Evolutionary conservation across 2,888 invertebrate species (phyloP), one percentile per base, ranked within the genome.

Genomic region (Dryobotodes eremita): DNA sequence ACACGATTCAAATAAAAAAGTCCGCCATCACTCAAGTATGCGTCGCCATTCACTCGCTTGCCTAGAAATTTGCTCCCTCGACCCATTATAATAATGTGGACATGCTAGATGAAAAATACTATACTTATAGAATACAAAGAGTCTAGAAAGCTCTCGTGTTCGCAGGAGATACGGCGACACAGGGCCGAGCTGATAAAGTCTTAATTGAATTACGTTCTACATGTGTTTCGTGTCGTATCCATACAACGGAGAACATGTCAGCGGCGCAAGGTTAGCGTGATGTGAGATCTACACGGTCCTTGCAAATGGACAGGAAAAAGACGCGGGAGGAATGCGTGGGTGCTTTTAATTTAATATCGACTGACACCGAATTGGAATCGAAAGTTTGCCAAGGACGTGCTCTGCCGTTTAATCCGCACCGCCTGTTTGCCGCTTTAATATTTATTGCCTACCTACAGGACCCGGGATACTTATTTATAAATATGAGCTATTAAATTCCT

Each of bases 1-100:
- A 95, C 97, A 97, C 97, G 97, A 96, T 96, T 97, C 96, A 96
- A 97, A 97, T 97, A 97, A 96, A 96, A 96, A 96, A 97, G 96
- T 95, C 95, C 95, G 93, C 95, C 94, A 95, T 96, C 96, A 96
- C 96, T 96, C 96, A 96, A 97, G 96, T 96, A 97, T 96, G 96
- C 97, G 95, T 93, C 95, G 95, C 95, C 94, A 95, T 96, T 95
- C 95, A 95, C 94, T 94, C 93, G 95, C 94, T 93, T 94, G 95
- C 94, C 95, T 94, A 94, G 95, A 95, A 95, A 96, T 96, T 95
- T 94, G 91, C 92, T 93, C 93, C 81, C 89, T 89, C 91, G 88
- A 90, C 88, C 92, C 92, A 90, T 87, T 87, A 87, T 88, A 85
- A 88, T 90, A 92, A 83, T 85, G 86, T 94, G 95, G 96, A 96